A percentile compares a stretch with the other conserved stretches of the same genome.
Evolutionary conservation across 2,797 vertebrate species (phyloP).

Genomic region (Periophthalmus magnuspinnatus): DNA sequence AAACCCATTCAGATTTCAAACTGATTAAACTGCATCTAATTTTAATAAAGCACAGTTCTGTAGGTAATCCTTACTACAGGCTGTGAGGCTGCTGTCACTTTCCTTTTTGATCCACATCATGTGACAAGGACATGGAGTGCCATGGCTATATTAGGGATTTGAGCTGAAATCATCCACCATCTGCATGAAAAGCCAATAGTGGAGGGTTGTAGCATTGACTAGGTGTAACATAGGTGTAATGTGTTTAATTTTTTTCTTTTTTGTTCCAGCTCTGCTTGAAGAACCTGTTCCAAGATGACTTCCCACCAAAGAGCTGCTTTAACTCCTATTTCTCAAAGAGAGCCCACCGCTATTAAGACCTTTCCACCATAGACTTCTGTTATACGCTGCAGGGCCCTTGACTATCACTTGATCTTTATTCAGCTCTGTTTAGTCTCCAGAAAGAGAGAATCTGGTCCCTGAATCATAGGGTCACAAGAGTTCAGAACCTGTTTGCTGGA

Average conservation of each 20-base stretch:
- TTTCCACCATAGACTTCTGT: conserved; percentile 29
- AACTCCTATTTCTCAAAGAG: conserved; percentile 31
- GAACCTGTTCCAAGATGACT: conserved; percentile 73
- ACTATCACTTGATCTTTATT: conserved; percentile 18
- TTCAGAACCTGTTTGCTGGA: conserved; percentile 16
- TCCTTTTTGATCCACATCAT: conserved; percentile 20
- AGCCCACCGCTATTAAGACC: conserved; percentile 40
- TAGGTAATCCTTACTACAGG: conserved; percentile 45
- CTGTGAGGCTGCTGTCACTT: conserved; percentile 20
- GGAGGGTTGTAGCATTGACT: neutral
- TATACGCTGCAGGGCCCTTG: conserved; percentile 43
- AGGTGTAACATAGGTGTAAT: neutral
- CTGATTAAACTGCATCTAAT: conserved; percentile 60
- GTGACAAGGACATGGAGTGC: conserved; percentile 23
- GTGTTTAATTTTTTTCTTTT: conserved; percentile 15
- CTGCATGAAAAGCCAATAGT: neutral
- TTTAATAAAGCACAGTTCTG: conserved; percentile 54
- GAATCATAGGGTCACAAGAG: conserved; percentile 12
- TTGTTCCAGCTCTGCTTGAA: conserved; percentile 77
- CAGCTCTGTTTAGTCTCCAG: conserved; percentile 16
- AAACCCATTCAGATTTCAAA: conserved; percentile 60
- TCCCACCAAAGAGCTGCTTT: conserved; percentile 27
- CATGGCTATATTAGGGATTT: neutral
- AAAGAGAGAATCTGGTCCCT: conserved; percentile 9
- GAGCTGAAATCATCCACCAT: neutral